Conservation (phyloP, 2,888 invertebrate species). For the Acanthosepion esculentum region DNA sequence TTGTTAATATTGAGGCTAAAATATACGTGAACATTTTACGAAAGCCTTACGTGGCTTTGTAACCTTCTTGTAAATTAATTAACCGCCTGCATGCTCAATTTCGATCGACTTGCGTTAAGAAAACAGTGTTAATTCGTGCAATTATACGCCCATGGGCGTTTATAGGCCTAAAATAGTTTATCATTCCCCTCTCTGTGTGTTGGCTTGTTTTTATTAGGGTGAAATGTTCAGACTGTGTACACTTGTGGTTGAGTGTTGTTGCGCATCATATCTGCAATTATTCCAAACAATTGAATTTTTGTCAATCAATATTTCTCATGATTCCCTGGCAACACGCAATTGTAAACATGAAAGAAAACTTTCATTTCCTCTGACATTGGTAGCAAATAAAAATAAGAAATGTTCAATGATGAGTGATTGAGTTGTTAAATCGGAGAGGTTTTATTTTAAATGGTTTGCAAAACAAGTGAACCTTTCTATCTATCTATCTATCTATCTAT, state of each 20-base stretch:
- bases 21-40: neutral
- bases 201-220: neutral
- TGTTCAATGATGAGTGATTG: neutral
- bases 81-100: neutral
- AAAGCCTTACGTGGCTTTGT: neutral
- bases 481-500: neutral
- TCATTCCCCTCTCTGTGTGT: no score
- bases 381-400: neutral
- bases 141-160: no score
- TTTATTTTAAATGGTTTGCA: neutral
- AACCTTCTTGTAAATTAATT: conserved; percentile 1
- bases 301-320: neutral
- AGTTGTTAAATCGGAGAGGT: neutral
- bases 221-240: neutral
- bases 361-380: neutral
- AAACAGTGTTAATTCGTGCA: neutral
- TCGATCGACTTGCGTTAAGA: neutral
- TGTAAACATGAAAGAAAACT: neutral
- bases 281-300: neutral
- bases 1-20: neutral
- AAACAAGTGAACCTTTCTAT: neutral
- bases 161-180: neutral
- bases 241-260: neutral
- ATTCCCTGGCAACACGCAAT: neutral
- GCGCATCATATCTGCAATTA: neutral